Evolutionary conservation across 2,888 invertebrate species (phyloP), one percentile per base, ranked within the genome.

Genomic region (Protophormia terraenovae): DNA sequence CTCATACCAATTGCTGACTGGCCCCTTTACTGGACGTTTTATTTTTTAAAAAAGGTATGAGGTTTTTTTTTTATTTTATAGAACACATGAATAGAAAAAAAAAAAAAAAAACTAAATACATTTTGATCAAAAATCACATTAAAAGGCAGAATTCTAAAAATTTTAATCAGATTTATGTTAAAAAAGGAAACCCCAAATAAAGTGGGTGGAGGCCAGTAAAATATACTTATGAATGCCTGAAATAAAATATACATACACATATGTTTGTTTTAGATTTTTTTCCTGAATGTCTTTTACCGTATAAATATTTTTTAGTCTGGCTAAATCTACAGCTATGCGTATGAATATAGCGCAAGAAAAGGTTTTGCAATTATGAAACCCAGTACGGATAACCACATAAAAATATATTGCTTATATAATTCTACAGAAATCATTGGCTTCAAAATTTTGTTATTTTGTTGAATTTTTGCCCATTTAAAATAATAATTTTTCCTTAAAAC

Each of bases 91-190:
- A 69, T 71, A 79, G 29, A 35, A 27, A 76, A 58, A 75, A 55
- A 55, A 55, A 35, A 27, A 76, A 58, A 75, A 55, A 55, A 55
- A 32, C 41, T 19, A 22, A 72, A 16, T 58, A 71, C 75, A 75
- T 82, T 82, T 81, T 78, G 73, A 83, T 86, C 83, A 90, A 89
- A 90, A 91, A 91, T 91, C 91, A 90, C 91, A 91, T 91, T 91
- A 91, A 91, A 90, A 91, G 90, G 90, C 91, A 90, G 90, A 82
- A 89, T 90, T 91, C 90, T 78, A 91, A 90, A 91, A 90, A 90
- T 91, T 91, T 91, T 91, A 91, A 91, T 91, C 91, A 91, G 91
- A 91, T 91, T 91, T 91, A 89, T 89, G 88, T 88, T 89, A 88
- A 64, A 72, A 75, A 53, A 19, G 19, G 3, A 66, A 16, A 64